A percentile compares a stretch with the other conserved stretches of the same genome.
phyloP scores from a whole-genome alignment of 2,888 invertebrate genomes.

The Drosophila mulleri region DNA sequence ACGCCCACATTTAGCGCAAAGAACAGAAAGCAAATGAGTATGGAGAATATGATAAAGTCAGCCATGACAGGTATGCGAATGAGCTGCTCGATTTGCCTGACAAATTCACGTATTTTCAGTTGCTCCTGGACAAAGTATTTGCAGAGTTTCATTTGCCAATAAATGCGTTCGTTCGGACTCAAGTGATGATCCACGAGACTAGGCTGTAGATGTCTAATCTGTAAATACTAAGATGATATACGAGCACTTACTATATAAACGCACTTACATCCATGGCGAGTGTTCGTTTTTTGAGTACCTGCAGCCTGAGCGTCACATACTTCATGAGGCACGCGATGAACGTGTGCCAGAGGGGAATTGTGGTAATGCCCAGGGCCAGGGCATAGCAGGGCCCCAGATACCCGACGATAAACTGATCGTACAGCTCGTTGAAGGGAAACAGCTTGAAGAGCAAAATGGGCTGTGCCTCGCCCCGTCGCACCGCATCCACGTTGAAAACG shows the following conservation, averaged over 20 bases:
- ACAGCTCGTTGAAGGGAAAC: constrained; percentile 75
- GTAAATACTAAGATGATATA: not conserved
- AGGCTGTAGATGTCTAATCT: constrained; percentile 43
- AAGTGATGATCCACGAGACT: constrained; percentile 7
- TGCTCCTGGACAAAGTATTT: constrained; percentile 68
- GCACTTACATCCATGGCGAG: constrained; percentile 74
- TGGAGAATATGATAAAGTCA: constrained; percentile 79
- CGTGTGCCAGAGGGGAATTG: constrained; percentile 80
- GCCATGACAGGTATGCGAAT: constrained; percentile 75
- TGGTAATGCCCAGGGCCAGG: constrained; percentile 61
- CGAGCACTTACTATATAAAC: not conserved
- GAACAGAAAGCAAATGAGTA: constrained; percentile 79
- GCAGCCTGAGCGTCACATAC: constrained; percentile 71
- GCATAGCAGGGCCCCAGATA: constrained; percentile 72
- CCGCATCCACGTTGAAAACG: constrained; percentile 70
- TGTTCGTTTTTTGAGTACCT: constrained; percentile 65
- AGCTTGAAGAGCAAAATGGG: constrained; percentile 73
- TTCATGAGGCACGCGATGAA: constrained; percentile 78
- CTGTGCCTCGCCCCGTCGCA: constrained; percentile 62
- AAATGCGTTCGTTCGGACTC: constrained; percentile 20
- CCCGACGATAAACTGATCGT: constrained; percentile 65
- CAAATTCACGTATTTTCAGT: constrained; percentile 60
- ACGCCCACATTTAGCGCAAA: constrained; percentile 71
- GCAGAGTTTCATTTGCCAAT: constrained; percentile 65
- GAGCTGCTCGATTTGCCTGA: constrained; percentile 61